These are phyloP conservation scores for Manacus vitellinus DNA, from an alignment of 2,113 vertebrate genomes.

Conservation along the genomic window DNA sequence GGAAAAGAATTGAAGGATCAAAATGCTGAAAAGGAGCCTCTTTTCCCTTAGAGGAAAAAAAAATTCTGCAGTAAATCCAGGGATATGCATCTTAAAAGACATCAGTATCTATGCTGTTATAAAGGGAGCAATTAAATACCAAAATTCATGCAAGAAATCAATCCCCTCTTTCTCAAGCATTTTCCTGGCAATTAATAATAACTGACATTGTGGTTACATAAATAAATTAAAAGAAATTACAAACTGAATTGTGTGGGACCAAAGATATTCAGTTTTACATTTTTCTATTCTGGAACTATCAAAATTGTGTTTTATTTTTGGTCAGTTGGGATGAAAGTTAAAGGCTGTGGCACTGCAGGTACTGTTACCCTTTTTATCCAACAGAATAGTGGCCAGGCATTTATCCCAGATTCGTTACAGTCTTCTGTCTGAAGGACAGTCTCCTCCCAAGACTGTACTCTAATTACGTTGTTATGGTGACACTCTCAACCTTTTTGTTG, in stretches of 20 bases:
- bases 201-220: not conserved
- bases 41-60: slow-evolving; percentile 77
- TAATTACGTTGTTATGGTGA: not conserved
- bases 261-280: not conserved
- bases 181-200: not conserved
- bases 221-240: not conserved
- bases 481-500: not conserved
- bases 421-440: not conserved
- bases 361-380: not conserved
- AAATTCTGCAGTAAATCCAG: not conserved
- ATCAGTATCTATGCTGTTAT: not conserved
- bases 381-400: not conserved
- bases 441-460: not conserved
- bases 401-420: not conserved
- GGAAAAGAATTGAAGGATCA: slow-evolving; percentile 87
- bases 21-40: slow-evolving; percentile 86
- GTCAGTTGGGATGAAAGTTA: not conserved
- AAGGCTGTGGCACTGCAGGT: not conserved
- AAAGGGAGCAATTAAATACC: not conserved
- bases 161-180: not conserved
- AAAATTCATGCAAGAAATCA: not conserved
- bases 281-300: not conserved
- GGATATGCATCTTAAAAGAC: not conserved
- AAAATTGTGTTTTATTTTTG: not conserved
- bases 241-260: not conserved